Percentiles rank a stretch among this genome's conserved stretches.
These are phyloP conservation scores for Calliopsis andreniformis DNA, from an alignment of 1,140 invertebrate species.

Conservation along the genomic window DNA sequence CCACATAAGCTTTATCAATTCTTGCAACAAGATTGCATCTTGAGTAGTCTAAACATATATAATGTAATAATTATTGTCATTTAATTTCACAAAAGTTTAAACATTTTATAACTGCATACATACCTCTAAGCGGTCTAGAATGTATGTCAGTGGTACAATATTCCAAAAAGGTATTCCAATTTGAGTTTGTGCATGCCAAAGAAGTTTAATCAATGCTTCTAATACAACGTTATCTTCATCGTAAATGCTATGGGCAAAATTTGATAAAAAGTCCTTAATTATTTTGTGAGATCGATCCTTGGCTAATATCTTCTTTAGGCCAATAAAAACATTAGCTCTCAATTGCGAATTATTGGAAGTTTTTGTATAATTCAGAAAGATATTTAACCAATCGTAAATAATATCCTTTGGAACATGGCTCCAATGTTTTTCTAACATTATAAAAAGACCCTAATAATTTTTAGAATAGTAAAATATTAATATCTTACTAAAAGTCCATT, in stretches of 20 bases:
- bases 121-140: constrained; percentile 62
- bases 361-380: constrained; percentile 38
- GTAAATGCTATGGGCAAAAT: constrained; percentile 44
- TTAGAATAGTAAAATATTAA: constrained; percentile 14
- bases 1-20: constrained; percentile 53
- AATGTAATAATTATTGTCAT: neutral
- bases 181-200: constrained; percentile 44
- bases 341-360: constrained; percentile 44
- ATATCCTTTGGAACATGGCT: constrained; percentile 30
- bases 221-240: constrained; percentile 49
- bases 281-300: constrained; percentile 34
- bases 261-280: constrained; percentile 32
- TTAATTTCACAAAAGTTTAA: neutral
- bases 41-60: constrained; percentile 41
- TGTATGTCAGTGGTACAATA: constrained; percentile 44
- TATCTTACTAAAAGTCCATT: neutral
- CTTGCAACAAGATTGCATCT: constrained; percentile 36
- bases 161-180: constrained; percentile 50
- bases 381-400: constrained; percentile 51
- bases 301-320: constrained; percentile 49
- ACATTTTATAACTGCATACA: neutral
- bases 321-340: constrained; percentile 46
- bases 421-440: constrained; percentile 60
- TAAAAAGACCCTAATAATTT: constrained; percentile 41
- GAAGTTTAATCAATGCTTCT: constrained; percentile 53